Percentiles rank a stretch among this genome's conserved stretches.
These are phyloP conservation scores for Equus przewalskii DNA, from an alignment of 2,113 vertebrate genomes.

Conservation along the genomic window DNA sequence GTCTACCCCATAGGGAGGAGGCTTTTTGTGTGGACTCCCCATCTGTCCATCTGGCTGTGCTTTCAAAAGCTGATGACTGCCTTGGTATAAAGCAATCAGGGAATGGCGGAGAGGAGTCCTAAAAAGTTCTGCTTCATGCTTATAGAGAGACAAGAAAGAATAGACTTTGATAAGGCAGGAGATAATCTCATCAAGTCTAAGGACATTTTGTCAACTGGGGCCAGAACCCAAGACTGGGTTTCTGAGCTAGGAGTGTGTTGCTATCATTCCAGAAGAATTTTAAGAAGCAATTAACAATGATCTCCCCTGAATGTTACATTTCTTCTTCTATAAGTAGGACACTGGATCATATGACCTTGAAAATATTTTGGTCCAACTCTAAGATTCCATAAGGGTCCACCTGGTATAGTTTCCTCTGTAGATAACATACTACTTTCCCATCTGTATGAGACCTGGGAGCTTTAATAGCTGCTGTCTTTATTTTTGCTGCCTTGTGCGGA, in stretches of 20 bases:
- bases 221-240: neutral
- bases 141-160: conserved; percentile 4
- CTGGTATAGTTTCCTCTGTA: neutral
- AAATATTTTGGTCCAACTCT: neutral
- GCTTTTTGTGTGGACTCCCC: conserved; percentile 11
- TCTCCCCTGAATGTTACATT: conserved; percentile 6
- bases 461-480: conserved; percentile 45
- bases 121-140: neutral
- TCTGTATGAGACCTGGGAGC: neutral
- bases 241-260: conserved; percentile 25
- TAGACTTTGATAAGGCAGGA: neutral
- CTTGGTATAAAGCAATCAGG: neutral
- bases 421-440: neutral
- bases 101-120: neutral
- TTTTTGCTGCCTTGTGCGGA: conserved; percentile 53
- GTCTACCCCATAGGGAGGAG: neutral
- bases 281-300: neutral
- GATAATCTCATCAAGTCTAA: conserved; percentile 8
- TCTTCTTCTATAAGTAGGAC: neutral
- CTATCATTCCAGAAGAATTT: conserved; percentile 24
- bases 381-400: neutral
- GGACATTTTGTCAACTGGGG: neutral
- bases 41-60: neutral
- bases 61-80: conserved; percentile 28
- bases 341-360: neutral